Evolutionary conservation across 2,888 invertebrate species (phyloP), one percentile per base, ranked within the genome.

Genomic region (Neuroscelio doddi): DNA sequence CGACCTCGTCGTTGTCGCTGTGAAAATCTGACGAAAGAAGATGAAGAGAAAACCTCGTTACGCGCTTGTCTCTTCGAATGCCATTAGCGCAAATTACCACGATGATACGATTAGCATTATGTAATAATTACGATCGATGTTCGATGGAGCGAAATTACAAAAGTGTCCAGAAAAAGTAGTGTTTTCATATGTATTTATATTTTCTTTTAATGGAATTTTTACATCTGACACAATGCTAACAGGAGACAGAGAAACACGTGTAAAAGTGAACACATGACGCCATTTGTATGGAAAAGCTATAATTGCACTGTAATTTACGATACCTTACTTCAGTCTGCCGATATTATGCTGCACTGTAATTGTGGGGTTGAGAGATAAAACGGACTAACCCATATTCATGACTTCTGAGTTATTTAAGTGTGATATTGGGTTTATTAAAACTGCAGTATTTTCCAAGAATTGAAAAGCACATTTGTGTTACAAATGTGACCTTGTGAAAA

Each of bases 41-140:
- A 64, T 55, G 24, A 50, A 45, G 27, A 10, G 46, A 45, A 58
- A 58, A 46, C 39, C 41, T 30, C 49, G 56, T 64, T 53, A 58
- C 42, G 34, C 17, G 34, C 34, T 34, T 47, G 53, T 34, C 53
- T 36, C 53, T 53, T 55, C 12, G 12, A 24, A 7, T 41, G 41
- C 24, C 10, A 24, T 41, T 41, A 41, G 41, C 41, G 55, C 42
- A 36, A 66, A 62, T 66, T 53, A 45, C 44, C 45, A 39, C 32
- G 57, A 53, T 62, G 49, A 66, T 57, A 53, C 57, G 53, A 61
- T 65, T 65, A 52, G 42, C 51, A 53, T 66, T 62, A 66, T 45
- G 57, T 41, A 66, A 62, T 50, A 53, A 59, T 51, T 24, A 29
- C 65, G 59, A 56, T 65, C 56, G 59, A 8, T 17, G 32, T 36